Evolutionary conservation across 2,113 vertebrate genomes (phyloP).

Genomic region (Calyptommatus sinebrachiatus): DNA sequence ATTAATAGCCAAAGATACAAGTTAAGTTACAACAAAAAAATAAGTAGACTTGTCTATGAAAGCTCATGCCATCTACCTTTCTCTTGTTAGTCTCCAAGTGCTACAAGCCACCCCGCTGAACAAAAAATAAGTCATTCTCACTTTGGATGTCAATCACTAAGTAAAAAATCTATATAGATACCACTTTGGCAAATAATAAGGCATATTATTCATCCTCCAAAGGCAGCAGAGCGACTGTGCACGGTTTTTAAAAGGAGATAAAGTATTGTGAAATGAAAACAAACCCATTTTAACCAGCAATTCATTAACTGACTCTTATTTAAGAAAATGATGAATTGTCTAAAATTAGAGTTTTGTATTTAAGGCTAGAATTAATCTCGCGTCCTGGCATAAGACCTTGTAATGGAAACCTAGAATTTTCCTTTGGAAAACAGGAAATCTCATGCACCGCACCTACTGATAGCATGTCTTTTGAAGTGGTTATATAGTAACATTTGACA

Average conservation of each 20-base stretch:
- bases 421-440: slow-evolving; percentile 27
- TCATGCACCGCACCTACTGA: slow-evolving; percentile 25
- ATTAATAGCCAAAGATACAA: neutral
- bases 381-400: neutral
- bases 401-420: slow-evolving; percentile 20
- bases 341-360: neutral
- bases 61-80: no score
- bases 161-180: neutral
- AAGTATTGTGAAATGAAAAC: neutral
- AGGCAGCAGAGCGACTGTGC: no score
- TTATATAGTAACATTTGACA: neutral
- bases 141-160: no score
- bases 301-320: neutral
- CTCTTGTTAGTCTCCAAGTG: no score
- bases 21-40: neutral
- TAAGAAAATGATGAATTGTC: slow-evolving; percentile 5
- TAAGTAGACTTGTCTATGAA: neutral
- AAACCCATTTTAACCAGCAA: neutral
- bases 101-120: no score
- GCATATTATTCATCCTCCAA: neutral
- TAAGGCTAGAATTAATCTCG: slow-evolving; percentile 4
- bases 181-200: neutral
- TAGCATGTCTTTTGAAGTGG: slow-evolving; percentile 2
- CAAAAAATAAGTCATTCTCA: no score
- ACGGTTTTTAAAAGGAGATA: neutral